A percentile compares a stretch with the other conserved stretches of the same genome.
Evolutionary conservation across 1,140 invertebrate genomes (phyloP).

Genomic region (Portunus trituberculatus): DNA sequence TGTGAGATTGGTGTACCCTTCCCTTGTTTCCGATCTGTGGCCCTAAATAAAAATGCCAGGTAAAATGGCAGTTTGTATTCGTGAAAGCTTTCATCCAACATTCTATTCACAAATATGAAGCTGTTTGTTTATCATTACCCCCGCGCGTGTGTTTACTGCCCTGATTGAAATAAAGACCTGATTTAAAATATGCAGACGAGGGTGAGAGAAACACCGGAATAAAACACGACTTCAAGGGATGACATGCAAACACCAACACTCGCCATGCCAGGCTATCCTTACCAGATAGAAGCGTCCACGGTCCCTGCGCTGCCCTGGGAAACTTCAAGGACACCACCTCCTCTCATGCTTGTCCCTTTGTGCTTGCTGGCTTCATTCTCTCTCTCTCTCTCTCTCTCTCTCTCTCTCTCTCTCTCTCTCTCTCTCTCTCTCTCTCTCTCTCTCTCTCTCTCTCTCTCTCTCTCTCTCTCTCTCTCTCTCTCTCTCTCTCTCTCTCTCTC

Average conservation of each 20-base stretch:
- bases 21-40: not conserved
- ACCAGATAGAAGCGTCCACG: not conserved
- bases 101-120: conserved; percentile 14
- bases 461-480: not conserved
- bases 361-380: not conserved
- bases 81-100: not conserved
- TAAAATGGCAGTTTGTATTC: not conserved
- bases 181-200: conserved; percentile 14
- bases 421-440: not conserved
- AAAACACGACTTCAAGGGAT: not conserved
- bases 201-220: not conserved
- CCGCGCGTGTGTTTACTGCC: not conserved
- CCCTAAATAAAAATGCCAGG: not conserved
- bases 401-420: not conserved
- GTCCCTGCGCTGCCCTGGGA: not conserved
- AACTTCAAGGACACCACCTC: too few relatives aligned
- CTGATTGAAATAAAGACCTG: not conserved
- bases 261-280: not conserved
- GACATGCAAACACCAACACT: not conserved
- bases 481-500: not conserved
- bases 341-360: too few relatives aligned
- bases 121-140: conserved; percentile 4
- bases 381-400: not conserved
- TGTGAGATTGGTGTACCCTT: not conserved
- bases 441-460: not conserved